phyloP scores from a whole-genome alignment of 2,113 vertebrate genomes.

The Eudyptes chrysolophus region DNA sequence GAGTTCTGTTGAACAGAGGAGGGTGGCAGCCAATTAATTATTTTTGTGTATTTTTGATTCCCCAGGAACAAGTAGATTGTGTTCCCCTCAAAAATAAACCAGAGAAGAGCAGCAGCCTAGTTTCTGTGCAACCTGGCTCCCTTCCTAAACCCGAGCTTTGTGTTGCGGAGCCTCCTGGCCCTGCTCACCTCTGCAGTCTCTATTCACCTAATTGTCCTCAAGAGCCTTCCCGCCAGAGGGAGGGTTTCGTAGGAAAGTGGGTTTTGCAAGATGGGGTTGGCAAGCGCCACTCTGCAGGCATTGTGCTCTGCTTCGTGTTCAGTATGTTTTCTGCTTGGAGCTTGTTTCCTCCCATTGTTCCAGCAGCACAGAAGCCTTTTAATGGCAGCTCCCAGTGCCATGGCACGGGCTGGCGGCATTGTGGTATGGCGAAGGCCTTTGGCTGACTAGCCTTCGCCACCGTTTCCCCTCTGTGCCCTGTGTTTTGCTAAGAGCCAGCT shows the following conservation, averaged over 20 bases:
- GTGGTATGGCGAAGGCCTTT: background rate
- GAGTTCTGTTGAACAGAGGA: background rate
- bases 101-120: background rate
- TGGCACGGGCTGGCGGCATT: background rate
- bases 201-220: background rate
- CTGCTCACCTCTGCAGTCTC: background rate
- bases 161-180: background rate
- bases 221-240: rapidly evolving
- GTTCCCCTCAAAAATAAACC: background rate
- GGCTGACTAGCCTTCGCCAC: background rate
- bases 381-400: background rate
- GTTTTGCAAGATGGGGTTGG: background rate
- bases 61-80: background rate
- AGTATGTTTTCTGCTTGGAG: background rate
- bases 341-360: background rate
- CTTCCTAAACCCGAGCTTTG: background rate
- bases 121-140: background rate
- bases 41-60: background rate
- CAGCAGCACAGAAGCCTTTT: background rate
- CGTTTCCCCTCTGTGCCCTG: background rate
- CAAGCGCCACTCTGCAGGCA: background rate
- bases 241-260: background rate
- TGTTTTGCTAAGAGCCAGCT: background rate
- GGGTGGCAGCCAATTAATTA: background rate
- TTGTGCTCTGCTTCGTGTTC: background rate